Evolutionary conservation across 2,888 invertebrate genomes (phyloP).

Genomic region (Smittia aterrima): DNA sequence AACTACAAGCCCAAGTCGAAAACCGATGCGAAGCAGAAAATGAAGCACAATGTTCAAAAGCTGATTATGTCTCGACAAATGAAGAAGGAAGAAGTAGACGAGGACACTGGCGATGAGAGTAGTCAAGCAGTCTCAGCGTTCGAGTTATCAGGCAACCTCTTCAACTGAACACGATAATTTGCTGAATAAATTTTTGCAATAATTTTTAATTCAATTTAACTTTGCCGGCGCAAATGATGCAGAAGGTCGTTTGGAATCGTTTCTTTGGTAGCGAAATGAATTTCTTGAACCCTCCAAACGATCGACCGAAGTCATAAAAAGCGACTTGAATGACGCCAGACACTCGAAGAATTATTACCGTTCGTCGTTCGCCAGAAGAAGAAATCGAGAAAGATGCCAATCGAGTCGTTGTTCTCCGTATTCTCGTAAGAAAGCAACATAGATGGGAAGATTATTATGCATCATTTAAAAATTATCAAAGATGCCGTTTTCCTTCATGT

Average conservation of each 20-base stretch:
- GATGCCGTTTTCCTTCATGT: too few species aligned
- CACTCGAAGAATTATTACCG: too few species aligned
- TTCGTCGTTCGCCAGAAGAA: too few species aligned
- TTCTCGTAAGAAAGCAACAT: too few species aligned
- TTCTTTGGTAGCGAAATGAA: too few species aligned
- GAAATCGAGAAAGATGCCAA: too few species aligned
- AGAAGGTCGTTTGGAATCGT: background rate
- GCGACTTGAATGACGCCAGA: too few species aligned
- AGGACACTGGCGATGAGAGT: slow-evolving; percentile 25
- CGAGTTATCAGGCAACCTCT: background rate
- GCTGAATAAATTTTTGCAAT: background rate
- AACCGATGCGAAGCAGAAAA: slow-evolving; percentile 6
- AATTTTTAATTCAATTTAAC: background rate
- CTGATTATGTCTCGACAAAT: slow-evolving; percentile 29
- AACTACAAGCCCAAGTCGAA: slow-evolving; percentile 21
- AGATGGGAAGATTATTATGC: too few species aligned
- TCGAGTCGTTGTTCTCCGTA: too few species aligned
- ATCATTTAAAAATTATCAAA: too few species aligned
- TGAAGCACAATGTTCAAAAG: slow-evolving; percentile 33
- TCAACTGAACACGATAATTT: slow-evolving; percentile 15
- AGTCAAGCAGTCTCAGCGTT: slow-evolving; percentile 28
- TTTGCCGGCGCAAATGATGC: background rate
- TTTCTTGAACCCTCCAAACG: too few species aligned
- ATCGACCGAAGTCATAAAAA: too few species aligned
- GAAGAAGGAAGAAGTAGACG: slow-evolving; percentile 29